Percentiles rank a stretch among this genome's conserved stretches.
Conservation (phyloP, 2,888 invertebrate genomes). For the Poecilus cupreus region DNA sequence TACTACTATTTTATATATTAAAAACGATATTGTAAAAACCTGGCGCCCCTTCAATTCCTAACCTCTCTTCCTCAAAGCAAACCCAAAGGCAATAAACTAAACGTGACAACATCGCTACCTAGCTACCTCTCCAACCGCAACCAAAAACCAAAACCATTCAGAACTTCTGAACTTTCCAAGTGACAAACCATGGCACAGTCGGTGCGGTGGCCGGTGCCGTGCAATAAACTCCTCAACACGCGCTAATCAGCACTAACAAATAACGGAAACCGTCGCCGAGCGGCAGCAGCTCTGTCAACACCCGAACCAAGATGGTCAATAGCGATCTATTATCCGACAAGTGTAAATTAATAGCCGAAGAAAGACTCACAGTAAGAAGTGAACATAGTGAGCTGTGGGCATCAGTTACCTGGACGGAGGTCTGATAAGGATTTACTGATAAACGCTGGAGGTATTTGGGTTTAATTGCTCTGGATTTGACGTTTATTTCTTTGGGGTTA, state of each 20-base stretch:
- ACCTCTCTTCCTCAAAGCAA: neutral
- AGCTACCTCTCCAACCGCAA: neutral
- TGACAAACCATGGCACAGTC: constrained; percentile 19
- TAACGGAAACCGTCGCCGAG: constrained; percentile 30
- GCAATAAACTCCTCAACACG: constrained; percentile 39
- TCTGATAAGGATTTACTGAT: constrained; percentile 4
- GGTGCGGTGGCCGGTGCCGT: neutral
- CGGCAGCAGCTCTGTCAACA: constrained; percentile 45
- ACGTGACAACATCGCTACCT: constrained; percentile 15
- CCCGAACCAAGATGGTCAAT: neutral
- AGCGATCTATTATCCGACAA: constrained; percentile 60
- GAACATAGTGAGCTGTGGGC: neutral
- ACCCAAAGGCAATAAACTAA: neutral
- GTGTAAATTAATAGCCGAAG: constrained; percentile 69
- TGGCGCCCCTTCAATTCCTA: neutral
- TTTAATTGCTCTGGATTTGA: constrained; percentile 27
- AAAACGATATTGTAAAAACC: no score
- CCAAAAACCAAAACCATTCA: neutral
- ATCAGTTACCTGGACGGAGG: neutral
- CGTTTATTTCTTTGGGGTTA: constrained; percentile 18
- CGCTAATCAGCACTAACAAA: constrained; percentile 47
- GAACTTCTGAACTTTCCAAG: neutral
- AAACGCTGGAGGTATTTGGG: neutral
- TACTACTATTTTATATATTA: no score
- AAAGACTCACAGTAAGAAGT: neutral